Evolutionary conservation across 1,140 invertebrate species (phyloP), one percentile per base, ranked within the genome.

Genomic region (Colletes latitarsis): DNA sequence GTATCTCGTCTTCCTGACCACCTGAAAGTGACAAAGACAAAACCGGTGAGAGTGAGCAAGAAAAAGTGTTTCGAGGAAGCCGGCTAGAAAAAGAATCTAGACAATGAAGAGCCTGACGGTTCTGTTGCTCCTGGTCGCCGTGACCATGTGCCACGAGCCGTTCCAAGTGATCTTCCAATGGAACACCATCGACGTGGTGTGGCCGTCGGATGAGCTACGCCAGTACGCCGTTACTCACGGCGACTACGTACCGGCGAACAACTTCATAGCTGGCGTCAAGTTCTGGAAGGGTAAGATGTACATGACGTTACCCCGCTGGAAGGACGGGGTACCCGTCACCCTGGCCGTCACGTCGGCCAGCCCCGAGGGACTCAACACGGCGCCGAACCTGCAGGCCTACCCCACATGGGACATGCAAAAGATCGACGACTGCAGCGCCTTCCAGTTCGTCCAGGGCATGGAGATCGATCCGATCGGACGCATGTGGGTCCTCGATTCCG

Each of bases 401-500:
- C 96, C 96, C 15, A 95, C 91, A 77, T 97, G 96, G 96, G 92
- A 91, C 0, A 94, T 95, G 91, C 96, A 97, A 88, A 91, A 92
- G 8, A 70, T 95, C 15, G 95, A 94, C 0, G 91, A 94, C 46
- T 97, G 96, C 90, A 89, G 84, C 1, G 94, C 95, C 3, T 93
- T 97, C 39, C 96, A 96, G 85, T 95, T 95, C 77, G 96, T 96
- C 6, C 95, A 96, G 88, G 95, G 95, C 82, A 94, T 96, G 86
- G 96, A 96, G 89, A 95, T 96, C 30, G 96, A 96, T 84, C 94
- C 94, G 0, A 92, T 93, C 39, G 96, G 95, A 4, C 91, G 95
- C 0, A 95, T 97, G 95, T 97, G 96, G 96, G 94, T 96, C 1
- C 85, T 96, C 58, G 96, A 97, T 84, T 94, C 95, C 17, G 96